Evolutionary conservation across 2,797 vertebrate genomes (phyloP).

Genomic region (Sebastes melanostomus): DNA sequence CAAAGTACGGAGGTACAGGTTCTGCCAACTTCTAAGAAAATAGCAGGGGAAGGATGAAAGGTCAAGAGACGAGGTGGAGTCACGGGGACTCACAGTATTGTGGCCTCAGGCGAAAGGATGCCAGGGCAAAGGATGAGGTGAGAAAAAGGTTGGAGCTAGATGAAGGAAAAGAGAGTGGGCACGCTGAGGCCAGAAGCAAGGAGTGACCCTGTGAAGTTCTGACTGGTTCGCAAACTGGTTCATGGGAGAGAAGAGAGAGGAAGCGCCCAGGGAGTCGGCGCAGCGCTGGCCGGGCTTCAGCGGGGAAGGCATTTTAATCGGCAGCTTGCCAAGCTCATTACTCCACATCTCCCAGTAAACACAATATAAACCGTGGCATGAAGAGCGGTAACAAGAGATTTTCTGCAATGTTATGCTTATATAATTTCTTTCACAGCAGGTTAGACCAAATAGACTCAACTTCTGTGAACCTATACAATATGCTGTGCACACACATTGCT

Average conservation of each 20-base stretch:
- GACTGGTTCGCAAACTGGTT: constrained; percentile 36
- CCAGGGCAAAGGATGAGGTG: constrained; percentile 29
- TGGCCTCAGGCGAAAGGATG: constrained; percentile 39
- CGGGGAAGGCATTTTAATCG: neutral
- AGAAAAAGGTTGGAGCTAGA: constrained; percentile 32
- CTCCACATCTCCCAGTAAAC: constrained; percentile 23
- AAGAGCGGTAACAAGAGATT: constrained; percentile 11
- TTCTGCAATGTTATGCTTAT: constrained; percentile 5
- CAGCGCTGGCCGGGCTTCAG: neutral
- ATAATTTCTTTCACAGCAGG: constrained; percentile 23
- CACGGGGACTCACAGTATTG: constrained; percentile 7
- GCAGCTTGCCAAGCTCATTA: constrained; percentile 36
- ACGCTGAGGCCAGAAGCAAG: constrained; percentile 26
- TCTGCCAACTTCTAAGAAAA: constrained; percentile 24
- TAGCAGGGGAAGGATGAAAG: constrained; percentile 37
- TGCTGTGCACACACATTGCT: neutral
- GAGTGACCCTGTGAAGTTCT: constrained; percentile 42
- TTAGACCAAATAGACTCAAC: neutral
- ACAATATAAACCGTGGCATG: constrained; percentile 6
- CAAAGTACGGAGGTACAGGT: neutral
- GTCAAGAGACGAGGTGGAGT: constrained; percentile 46
- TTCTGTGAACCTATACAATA: neutral
- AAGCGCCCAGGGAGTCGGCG: neutral
- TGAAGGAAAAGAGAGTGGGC: constrained; percentile 16
- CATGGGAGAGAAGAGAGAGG: neutral